phyloP scores from a whole-genome alignment of 2,888 invertebrate genomes.

The Eurytoma californica region DNA sequence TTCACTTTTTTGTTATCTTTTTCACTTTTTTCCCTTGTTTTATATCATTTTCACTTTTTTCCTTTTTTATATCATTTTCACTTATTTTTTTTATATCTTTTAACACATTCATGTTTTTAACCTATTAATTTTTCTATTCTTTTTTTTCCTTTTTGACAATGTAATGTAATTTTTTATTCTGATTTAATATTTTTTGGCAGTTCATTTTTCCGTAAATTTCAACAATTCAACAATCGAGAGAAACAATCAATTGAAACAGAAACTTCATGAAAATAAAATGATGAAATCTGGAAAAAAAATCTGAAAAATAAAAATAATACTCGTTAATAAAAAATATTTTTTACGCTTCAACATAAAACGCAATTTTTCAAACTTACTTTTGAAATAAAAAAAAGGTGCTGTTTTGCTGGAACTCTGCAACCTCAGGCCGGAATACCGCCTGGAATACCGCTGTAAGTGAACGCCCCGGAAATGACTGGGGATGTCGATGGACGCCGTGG shows the following conservation, averaged over 20 bases:
- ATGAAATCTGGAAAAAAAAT: slow-evolving; percentile 6
- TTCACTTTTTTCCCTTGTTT: not conserved
- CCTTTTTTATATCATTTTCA: slow-evolving; percentile 37
- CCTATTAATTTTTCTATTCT: no score
- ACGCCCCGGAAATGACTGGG: slow-evolving; percentile 44
- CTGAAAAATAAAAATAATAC: not conserved
- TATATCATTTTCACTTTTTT: slow-evolving; percentile 33
- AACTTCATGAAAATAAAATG: not conserved
- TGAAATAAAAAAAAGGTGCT: slow-evolving; percentile 31
- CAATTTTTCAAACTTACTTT: slow-evolving; percentile 2
- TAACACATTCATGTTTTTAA: not conserved
- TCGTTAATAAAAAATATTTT: not conserved
- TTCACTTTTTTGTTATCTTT: no score
- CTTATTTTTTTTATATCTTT: slow-evolving; percentile 18
- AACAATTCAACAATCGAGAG: no score
- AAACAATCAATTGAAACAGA: not conserved
- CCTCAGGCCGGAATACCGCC: slow-evolving; percentile 2
- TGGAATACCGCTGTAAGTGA: not conserved
- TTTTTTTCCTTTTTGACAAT: no score
- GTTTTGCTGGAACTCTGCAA: slow-evolving; percentile 67
- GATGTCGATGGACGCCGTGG: slow-evolving; percentile 3
- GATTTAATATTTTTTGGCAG: no score
- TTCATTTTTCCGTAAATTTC: no score
- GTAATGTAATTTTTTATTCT: no score
- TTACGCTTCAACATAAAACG: not conserved